Evolutionary conservation across 2,888 invertebrate species (phyloP).

Genomic region (Rhodophaea formosa): DNA sequence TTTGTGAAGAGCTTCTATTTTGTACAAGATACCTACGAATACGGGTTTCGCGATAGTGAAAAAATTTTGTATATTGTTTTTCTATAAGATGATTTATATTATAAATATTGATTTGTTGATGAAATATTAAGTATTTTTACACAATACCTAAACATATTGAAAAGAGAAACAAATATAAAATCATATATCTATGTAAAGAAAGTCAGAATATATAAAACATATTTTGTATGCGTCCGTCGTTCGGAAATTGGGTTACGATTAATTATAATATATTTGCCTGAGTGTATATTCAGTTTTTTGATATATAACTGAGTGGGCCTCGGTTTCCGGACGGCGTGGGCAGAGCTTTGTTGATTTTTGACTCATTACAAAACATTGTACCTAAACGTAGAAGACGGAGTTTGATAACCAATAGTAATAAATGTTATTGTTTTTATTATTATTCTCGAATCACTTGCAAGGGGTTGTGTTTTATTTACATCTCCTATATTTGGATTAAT

Average conservation of each 20-base stretch:
- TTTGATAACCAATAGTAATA: constrained; percentile 79
- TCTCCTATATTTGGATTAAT: neutral
- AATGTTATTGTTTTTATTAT: constrained; percentile 79
- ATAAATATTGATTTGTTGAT: constrained; percentile 74
- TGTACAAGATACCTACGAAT: constrained; percentile 60
- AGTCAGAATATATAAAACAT: constrained; percentile 72
- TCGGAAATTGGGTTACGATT: constrained; percentile 34
- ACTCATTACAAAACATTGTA: constrained; percentile 74
- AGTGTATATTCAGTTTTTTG: constrained; percentile 25
- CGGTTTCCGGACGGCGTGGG: constrained; percentile 48
- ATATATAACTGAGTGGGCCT: constrained; percentile 21
- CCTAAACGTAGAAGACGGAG: constrained; percentile 66
- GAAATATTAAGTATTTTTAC: constrained; percentile 77
- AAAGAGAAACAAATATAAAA: constrained; percentile 66
- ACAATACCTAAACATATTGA: constrained; percentile 74
- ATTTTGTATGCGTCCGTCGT: constrained; percentile 59
- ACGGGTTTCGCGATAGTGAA: constrained; percentile 55
- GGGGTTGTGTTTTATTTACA: constrained; percentile 65
- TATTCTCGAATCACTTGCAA: constrained; percentile 81
- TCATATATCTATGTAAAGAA: constrained; percentile 65
- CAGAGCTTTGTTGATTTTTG: constrained; percentile 73
- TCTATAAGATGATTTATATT: constrained; percentile 75
- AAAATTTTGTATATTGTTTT: constrained; percentile 71
- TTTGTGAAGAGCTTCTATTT: constrained; percentile 67
- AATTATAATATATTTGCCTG: constrained; percentile 1